phyloP scores from a whole-genome alignment of 1,140 invertebrate species.

The Chymomyza costata region DNA sequence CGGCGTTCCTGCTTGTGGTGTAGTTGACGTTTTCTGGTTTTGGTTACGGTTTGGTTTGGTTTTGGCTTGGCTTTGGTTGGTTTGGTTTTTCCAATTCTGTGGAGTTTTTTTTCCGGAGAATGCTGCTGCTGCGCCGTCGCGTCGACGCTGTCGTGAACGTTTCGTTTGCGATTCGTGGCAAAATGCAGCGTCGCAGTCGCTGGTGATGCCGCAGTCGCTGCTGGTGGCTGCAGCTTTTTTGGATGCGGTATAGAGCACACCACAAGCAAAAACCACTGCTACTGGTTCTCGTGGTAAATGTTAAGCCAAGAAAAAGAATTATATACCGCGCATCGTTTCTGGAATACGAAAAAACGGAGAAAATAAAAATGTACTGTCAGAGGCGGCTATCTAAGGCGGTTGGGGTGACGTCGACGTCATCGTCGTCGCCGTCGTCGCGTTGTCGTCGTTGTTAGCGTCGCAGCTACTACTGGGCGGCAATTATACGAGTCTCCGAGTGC shows the following conservation, averaged over 20 bases:
- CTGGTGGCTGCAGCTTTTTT: constrained; percentile 23
- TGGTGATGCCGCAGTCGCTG: constrained; percentile 12
- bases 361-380: not conserved
- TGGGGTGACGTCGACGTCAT: not conserved
- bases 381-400: constrained; percentile 27
- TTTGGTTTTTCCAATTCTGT: constrained; percentile 25
- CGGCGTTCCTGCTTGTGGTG: constrained; percentile 71
- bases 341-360: constrained; percentile 16
- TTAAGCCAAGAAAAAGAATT: constrained; percentile 71
- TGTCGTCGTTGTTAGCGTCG: no score
- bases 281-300: constrained; percentile 75
- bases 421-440: no score
- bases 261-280: constrained; percentile 73
- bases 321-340: constrained; percentile 36
- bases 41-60: constrained; percentile 51
- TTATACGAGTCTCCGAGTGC: constrained; percentile 5
- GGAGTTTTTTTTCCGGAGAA: not conserved
- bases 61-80: constrained; percentile 30
- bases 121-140: not conserved
- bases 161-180: not conserved
- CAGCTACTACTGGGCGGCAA: no score
- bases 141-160: not conserved
- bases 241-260: constrained; percentile 31
- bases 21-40: constrained; percentile 72
- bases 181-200: constrained; percentile 4